Evolutionary conservation across 2,888 invertebrate genomes (phyloP), one percentile per base, ranked within the genome.

Genomic region (Lacanobia wlatinum): DNA sequence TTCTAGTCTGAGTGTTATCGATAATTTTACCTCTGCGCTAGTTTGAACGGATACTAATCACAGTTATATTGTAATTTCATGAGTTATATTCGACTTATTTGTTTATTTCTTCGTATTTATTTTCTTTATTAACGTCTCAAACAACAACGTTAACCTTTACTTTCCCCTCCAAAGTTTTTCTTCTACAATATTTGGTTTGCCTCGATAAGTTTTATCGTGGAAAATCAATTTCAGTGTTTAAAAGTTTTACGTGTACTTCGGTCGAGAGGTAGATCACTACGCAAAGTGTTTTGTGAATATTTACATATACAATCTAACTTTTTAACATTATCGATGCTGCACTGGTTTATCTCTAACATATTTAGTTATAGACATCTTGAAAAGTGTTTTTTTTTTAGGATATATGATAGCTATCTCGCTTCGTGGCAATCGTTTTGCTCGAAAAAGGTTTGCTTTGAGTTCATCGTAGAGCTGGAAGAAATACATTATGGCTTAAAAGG

Each of bases 241-340:
- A 89, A 91, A 92, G 88, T 91, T 90, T 56, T 81, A 75, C 75
- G 55, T 84, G 76, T 81, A 74, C 81, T 77, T 82, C 78, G 65
- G 69, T 48, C 46, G 63, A 43, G 76, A 87, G 78, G 64, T 86
- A 86, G 80, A 85, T 65, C 84, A 85, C 87, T 91, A 90, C 70
- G 84, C 71, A 89, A 92, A 87, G 87, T 86, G 89, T 89, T 90
- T 85, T 83, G 80, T 85, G 87, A 87, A 89, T 88, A 93, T 94
- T 94, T 92, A 91, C 91, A 92, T 93, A 92, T 87, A 90, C 91
- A 94, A 94, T 94, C 87, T 91, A 94, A 94, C 90, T 94, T 94
- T 89, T 61, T 70, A 61, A 64, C 34, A 56, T 18, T 50, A 28
- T 60, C 18, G 56, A 18, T 70, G 28, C 53, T 60, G 64, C 46